Evolutionary conservation across 2,113 vertebrate genomes (phyloP).

Genomic region (Leiothrix lutea): DNA sequence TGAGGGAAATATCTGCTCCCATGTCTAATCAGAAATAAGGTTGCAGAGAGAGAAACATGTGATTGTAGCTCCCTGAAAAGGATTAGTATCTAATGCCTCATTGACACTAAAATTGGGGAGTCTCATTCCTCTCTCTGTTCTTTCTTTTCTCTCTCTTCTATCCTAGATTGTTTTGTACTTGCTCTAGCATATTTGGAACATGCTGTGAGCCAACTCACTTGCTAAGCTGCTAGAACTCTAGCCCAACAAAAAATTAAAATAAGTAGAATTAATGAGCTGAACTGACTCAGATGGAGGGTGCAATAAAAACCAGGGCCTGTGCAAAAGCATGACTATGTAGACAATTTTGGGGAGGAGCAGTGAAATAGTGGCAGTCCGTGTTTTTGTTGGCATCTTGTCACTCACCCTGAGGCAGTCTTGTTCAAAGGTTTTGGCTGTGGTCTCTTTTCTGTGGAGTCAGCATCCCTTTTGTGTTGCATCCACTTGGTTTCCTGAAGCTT

Average conservation of each 20-base stretch:
- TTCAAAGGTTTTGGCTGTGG: not conserved
- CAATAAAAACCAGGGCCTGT: not conserved
- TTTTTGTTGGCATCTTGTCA: not conserved
- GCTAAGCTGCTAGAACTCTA: not conserved
- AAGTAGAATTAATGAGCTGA: not conserved
- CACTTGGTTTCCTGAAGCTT: not conserved
- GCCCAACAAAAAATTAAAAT: not conserved
- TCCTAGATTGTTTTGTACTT: not conserved
- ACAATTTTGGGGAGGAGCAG: not conserved
- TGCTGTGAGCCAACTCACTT: not conserved
- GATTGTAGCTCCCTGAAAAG: not conserved
- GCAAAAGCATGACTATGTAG: not conserved
- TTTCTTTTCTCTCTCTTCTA: not conserved
- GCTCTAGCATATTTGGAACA: not conserved
- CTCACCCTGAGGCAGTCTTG: not conserved
- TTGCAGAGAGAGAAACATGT: not conserved
- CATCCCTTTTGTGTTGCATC: not conserved
- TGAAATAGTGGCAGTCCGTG: not conserved
- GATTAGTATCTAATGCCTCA: not conserved
- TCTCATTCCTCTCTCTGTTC: not conserved
- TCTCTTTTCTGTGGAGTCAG: not conserved
- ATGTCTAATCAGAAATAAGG: not conserved
- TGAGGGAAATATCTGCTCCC: not conserved
- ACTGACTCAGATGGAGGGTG: not conserved
- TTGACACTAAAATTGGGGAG: not conserved